These are phyloP conservation scores for Sandelia bainsii DNA, from an alignment of 2,797 vertebrate genomes.

Conservation along the genomic window DNA sequence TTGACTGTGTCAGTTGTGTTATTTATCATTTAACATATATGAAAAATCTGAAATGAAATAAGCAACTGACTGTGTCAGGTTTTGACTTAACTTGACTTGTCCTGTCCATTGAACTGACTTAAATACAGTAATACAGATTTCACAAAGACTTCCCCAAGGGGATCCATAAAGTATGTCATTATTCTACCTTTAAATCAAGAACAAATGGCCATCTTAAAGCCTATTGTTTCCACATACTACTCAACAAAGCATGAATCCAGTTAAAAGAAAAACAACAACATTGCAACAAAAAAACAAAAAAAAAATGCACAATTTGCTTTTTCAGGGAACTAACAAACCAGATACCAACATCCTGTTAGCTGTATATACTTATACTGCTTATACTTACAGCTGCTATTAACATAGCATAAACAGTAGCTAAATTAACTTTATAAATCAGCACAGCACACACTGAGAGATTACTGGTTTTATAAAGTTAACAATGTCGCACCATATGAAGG, in stretches of 20 bases:
- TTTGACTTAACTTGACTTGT: neutral
- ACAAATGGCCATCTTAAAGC: neutral
- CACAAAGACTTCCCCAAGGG: neutral
- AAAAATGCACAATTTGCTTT: neutral
- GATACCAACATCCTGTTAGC: neutral
- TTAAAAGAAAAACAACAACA: neutral
- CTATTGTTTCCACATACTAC: neutral
- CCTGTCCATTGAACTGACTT: neutral
- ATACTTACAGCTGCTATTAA: neutral
- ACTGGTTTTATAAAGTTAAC: slow-evolving; percentile 4
- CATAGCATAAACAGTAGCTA: neutral
- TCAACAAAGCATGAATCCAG: neutral
- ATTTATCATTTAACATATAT: neutral
- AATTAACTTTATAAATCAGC: slow-evolving; percentile 1
- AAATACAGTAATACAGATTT: neutral
- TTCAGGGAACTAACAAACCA: slow-evolving; percentile 17
- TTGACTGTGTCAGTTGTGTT: neutral
- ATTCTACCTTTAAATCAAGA: neutral
- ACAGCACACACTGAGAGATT: neutral
- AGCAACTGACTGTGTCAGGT: neutral
- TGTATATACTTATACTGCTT: neutral
- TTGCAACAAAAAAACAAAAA: neutral
- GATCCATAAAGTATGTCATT: too few species aligned
- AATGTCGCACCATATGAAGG: neutral
- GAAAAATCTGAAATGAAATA: neutral